phyloP scores from a whole-genome alignment of 2,888 invertebrate genomes.

The Nomada hirtipes region DNA sequence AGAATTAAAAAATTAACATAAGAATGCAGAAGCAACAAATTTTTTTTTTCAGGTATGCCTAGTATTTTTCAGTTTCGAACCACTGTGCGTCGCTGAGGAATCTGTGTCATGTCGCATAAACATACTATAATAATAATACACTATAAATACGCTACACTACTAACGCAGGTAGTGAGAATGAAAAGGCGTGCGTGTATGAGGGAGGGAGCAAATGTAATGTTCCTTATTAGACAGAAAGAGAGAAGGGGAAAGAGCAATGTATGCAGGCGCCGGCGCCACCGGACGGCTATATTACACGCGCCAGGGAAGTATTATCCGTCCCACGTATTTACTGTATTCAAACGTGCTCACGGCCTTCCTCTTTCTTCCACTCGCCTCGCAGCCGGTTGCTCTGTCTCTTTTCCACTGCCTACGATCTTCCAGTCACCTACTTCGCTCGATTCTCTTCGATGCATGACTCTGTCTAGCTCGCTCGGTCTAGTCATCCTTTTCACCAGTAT shows the following conservation, averaged over 20 bases:
- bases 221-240: neutral
- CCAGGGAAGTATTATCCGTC: slow-evolving; percentile 75
- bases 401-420: slow-evolving; percentile 17
- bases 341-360: slow-evolving; percentile 38
- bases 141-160: slow-evolving; percentile 77
- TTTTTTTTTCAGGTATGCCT: too few species aligned
- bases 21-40: too few species aligned
- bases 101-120: slow-evolving; percentile 80
- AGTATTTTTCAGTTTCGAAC: too few species aligned
- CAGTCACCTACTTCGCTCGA: slow-evolving; percentile 9
- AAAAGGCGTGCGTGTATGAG: neutral
- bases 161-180: neutral
- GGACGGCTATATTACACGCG: slow-evolving; percentile 75
- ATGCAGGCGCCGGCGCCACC: slow-evolving; percentile 80
- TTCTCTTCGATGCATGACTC: slow-evolving; percentile 2
- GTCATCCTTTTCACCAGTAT: neutral
- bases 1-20: too few species aligned
- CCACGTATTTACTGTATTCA: slow-evolving; percentile 57
- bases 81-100: slow-evolving; percentile 66
- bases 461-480: neutral
- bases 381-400: neutral
- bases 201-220: neutral
- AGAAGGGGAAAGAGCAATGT: slow-evolving; percentile 68
- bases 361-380: slow-evolving; percentile 13
- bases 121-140: slow-evolving; percentile 79